These are phyloP conservation scores for Anguilla japonica DNA, from an alignment of 2,113 vertebrate species.

Conservation along the genomic window DNA sequence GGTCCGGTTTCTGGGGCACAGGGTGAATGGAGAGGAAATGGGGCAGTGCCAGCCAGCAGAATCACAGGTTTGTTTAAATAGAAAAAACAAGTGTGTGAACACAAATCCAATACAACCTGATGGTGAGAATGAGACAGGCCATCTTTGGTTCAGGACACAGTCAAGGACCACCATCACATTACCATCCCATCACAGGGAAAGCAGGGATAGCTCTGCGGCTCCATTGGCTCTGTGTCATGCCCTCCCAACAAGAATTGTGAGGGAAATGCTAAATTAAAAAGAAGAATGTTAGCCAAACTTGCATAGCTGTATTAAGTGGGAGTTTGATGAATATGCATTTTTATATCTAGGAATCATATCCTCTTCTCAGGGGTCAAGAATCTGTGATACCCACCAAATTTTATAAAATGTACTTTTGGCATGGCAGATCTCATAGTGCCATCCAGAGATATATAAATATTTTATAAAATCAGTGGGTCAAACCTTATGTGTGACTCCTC, in stretches of 20 bases:
- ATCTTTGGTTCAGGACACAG: background rate
- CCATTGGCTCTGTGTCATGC: too few species aligned
- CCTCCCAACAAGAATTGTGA: background rate
- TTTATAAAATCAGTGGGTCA: background rate
- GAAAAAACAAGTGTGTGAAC: conserved; percentile 25
- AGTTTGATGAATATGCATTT: background rate
- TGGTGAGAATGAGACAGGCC: conserved; percentile 31
- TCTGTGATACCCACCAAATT: background rate
- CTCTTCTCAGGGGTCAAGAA: too few species aligned
- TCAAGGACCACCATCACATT: background rate
- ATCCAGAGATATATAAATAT: background rate
- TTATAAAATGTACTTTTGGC: background rate
- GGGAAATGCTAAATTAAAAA: background rate
- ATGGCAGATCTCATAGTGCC: background rate
- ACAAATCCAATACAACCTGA: conserved; percentile 23
- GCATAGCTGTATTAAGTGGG: background rate
- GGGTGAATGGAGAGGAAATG: conserved; percentile 48
- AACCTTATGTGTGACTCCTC: background rate
- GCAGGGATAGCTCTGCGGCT: too few species aligned
- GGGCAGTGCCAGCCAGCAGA: conserved; percentile 20
- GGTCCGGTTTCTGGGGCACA: conserved; percentile 38
- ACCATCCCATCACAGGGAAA: background rate
- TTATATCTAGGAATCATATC: background rate
- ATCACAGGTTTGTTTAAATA: conserved; percentile 46
- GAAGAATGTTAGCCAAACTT: background rate